These are phyloP conservation scores for Dreissena rostriformis DNA, from an alignment of 1,140 invertebrate genomes.

Conservation along the genomic window DNA sequence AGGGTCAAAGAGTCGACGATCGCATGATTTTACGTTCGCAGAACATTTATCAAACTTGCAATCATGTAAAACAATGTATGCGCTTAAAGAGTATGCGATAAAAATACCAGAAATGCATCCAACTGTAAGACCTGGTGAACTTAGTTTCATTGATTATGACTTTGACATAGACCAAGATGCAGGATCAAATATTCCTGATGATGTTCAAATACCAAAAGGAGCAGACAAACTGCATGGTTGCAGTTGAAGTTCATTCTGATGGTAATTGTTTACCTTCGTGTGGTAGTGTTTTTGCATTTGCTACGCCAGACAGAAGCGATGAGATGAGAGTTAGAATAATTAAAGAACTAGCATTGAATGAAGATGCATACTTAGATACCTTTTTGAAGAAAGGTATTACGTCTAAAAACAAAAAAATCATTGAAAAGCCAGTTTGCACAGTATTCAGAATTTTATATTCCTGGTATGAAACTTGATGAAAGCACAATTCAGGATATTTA, in stretches of 20 bases:
- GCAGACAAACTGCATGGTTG: constrained; percentile 11
- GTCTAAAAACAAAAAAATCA: neutral
- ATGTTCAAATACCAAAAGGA: constrained; percentile 11
- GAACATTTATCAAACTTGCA: neutral
- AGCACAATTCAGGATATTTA: neutral
- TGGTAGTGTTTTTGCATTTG: constrained; percentile 25
- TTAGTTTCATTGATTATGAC: neutral
- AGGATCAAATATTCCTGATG: constrained; percentile 3
- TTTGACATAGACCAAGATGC: constrained; percentile 19
- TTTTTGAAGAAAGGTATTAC: neutral
- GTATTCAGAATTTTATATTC: constrained; percentile 24
- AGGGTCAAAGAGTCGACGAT: neutral
- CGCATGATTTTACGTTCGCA: neutral
- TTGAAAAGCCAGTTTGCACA: neutral
- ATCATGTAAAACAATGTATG: constrained; percentile 5
- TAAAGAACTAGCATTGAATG: constrained; percentile 12
- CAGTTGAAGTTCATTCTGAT: constrained; percentile 20
- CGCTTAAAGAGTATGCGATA: neutral
- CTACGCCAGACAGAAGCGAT: neutral
- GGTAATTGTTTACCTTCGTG: constrained; percentile 32
- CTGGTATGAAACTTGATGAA: constrained; percentile 3
- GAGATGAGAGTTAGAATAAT: constrained; percentile 19
- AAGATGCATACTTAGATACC: constrained; percentile 12
- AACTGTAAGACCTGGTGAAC: constrained; percentile 20
- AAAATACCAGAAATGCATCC: constrained; percentile 11